These are phyloP conservation scores for Panthera uncia DNA, from an alignment of 2,113 vertebrate genomes.

Conservation along the genomic window DNA sequence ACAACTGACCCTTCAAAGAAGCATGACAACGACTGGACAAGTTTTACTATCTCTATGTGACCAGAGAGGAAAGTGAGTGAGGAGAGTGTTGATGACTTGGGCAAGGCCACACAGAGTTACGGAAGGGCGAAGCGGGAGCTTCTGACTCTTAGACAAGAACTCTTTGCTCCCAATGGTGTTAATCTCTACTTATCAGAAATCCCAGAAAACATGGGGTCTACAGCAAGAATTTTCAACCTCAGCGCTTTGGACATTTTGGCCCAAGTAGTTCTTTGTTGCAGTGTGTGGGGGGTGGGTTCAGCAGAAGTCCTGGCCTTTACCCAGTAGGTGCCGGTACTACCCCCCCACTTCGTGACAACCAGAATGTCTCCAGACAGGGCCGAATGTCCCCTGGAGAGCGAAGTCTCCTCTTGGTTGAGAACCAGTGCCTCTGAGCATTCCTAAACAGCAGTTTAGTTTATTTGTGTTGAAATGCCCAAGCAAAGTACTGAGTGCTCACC, in stretches of 20 bases:
- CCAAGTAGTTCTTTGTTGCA: not conserved
- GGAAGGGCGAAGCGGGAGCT: not conserved
- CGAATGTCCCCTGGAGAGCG: not conserved
- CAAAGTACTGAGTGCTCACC: not conserved
- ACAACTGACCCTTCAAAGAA: not conserved
- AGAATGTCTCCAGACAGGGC: not conserved
- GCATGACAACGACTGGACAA: not conserved
- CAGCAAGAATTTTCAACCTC: not conserved
- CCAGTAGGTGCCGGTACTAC: not conserved
- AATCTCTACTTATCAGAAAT: not conserved
- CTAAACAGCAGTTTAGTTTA: not conserved
- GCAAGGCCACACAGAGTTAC: not conserved
- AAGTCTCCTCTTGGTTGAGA: not conserved
- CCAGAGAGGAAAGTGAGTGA: not conserved
- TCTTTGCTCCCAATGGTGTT: not conserved
- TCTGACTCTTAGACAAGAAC: not conserved
- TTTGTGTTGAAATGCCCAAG: not conserved
- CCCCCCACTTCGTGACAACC: not conserved
- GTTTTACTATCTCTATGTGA: not conserved
- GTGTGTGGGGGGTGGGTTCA: not conserved
- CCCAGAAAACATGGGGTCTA: not conserved
- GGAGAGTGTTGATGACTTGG: not conserved
- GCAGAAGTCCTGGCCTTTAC: not conserved
- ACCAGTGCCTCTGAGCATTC: not conserved
- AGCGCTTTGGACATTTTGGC: not conserved